Percentiles rank a stretch among this genome's conserved stretches.
phyloP scores from a whole-genome alignment of 2,797 vertebrate species.

The Lagorchestes hirsutus region DNA sequence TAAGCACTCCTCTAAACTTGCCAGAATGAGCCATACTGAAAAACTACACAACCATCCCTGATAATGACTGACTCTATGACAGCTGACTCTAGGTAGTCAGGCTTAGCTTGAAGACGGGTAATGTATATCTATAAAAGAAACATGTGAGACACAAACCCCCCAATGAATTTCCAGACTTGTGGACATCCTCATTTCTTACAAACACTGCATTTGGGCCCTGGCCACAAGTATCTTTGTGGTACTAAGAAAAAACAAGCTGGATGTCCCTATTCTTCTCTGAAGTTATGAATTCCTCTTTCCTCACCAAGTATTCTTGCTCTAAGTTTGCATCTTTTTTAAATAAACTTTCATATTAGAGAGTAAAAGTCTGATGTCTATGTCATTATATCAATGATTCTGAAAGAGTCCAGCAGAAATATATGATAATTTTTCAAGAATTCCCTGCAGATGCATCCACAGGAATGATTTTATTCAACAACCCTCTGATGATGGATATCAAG shows the following conservation, averaged over 20 bases:
- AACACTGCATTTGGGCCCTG: background rate
- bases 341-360: background rate
- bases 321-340: background rate
- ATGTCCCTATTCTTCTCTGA: background rate
- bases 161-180: background rate
- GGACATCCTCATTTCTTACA: background rate
- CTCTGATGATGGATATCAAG: background rate
- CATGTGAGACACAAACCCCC: background rate
- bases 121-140: no score
- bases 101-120: background rate
- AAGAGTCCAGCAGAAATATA: background rate
- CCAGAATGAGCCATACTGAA: background rate
- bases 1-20: background rate
- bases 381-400: background rate
- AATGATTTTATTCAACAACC: background rate
- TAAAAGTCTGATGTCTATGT: background rate
- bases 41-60: background rate
- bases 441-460: background rate
- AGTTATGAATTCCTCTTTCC: background rate
- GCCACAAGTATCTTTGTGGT: background rate
- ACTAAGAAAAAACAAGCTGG: background rate
- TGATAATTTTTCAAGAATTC: background rate
- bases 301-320: background rate
- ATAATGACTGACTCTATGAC: background rate
- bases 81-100: background rate